Base-by-base conservation (phyloP, 2,797 vertebrate genomes). In the Falco peregrinus region DNA sequence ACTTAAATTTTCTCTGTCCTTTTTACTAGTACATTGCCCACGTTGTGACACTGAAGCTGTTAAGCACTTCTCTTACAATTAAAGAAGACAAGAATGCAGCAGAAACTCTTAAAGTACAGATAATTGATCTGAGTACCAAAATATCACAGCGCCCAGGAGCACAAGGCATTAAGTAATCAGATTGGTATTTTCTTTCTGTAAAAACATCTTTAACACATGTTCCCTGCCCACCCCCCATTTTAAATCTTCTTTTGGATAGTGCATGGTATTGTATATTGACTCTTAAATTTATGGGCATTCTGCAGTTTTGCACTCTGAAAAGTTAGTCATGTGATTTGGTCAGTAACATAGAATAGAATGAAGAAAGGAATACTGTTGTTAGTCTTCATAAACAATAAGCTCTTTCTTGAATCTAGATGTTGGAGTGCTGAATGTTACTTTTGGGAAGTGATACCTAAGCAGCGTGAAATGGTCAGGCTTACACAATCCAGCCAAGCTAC, bases 81-180 rank as follows among this genome's bases (percentile, higher is more conserved):
- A 98, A 99, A 97, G 99, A 99, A 97, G 98, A 98, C 47, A 96
- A 91, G 9, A 97, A 98, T 14, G 82, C 99, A 71, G 98, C 99
- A 33, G 99, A 99, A 97, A 99, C 98, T 96, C 98, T 99, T 22
- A 99, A 99, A 97, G 97, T 99, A 41, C 99, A 99, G 97, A 99
- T 99, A 97, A 98, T 99, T 63, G 98, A 99, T 95, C 97, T 99
- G 87, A 99, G 99, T 93, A 99, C 98, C n/a, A 98, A 98, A 89
- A 97, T 99, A 74, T 99, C 97, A 33, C 99, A 99, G 97, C 98
- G 99, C 91, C 99, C 99, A 4, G 99, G 99, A 97, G 99, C 99
- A 59, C 99, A 99, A 97, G 99, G 99, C 54, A 89, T 99, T 93
- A 99, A 98, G 99, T 99, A 98, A 97, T 98, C 95, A 69, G 45